A percentile compares a stretch with the other conserved stretches of the same genome.
These are phyloP conservation scores for Bombus vancouverensis DNA, from an alignment of 1,140 invertebrate species.

Conservation along the genomic window DNA sequence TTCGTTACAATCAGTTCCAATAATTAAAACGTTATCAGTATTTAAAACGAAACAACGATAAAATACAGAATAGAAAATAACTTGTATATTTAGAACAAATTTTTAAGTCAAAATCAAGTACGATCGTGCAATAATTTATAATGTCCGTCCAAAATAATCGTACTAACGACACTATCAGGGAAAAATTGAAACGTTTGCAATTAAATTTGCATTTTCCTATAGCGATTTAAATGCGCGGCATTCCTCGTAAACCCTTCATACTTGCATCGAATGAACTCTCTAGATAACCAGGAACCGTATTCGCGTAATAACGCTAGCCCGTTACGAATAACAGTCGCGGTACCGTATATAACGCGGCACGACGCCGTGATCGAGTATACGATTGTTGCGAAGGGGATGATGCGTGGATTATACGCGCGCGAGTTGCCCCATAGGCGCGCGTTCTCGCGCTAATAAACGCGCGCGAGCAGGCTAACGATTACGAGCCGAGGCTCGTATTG, in stretches of 20 bases:
- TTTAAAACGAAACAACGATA: too few species aligned
- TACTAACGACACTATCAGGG: not conserved
- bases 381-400: conserved; percentile 11
- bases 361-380: conserved; percentile 38
- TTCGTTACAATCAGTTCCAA: too few species aligned
- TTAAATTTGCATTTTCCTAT: not conserved
- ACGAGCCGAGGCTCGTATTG: conserved; percentile 24
- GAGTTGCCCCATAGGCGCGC: conserved; percentile 23
- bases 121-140: not conserved
- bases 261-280: not conserved
- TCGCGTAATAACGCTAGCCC: conserved; percentile 6
- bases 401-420: conserved; percentile 35
- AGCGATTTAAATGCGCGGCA: too few species aligned
- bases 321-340: conserved; percentile 35
- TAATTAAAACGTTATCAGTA: too few species aligned
- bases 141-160: not conserved
- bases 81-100: not conserved
- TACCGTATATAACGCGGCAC: not conserved
- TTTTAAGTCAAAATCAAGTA: not conserved
- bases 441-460: conserved; percentile 37
- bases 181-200: not conserved
- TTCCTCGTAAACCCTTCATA: too few species aligned
- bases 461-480: conserved; percentile 25
- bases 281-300: not conserved
- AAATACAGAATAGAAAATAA: too few species aligned